Evolutionary conservation across 1,140 invertebrate genomes (phyloP).

Genomic region (Ceratitis capitata): DNA sequence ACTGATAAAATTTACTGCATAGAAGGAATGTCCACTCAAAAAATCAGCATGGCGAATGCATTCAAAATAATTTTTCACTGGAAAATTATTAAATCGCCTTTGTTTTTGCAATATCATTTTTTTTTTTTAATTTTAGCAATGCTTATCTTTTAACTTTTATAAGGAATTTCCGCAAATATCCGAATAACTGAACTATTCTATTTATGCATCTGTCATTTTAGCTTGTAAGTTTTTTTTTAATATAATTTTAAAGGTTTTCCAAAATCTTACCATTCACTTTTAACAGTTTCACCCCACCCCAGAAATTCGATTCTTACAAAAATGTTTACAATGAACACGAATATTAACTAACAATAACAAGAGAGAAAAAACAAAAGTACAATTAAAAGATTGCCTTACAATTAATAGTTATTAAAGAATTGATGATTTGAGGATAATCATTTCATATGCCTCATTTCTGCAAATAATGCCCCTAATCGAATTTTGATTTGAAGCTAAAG

Average conservation of each 20-base stretch:
- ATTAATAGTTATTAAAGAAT: background rate
- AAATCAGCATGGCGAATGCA: background rate
- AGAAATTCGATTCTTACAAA: background rate
- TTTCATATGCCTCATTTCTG: background rate
- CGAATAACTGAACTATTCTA: background rate
- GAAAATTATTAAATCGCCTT: background rate
- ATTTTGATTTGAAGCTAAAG: background rate
- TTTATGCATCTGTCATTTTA: background rate
- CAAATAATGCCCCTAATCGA: background rate
- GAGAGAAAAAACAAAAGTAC: slow-evolving; percentile 3
- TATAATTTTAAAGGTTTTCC: background rate
- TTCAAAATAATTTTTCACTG: background rate
- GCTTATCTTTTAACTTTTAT: background rate
- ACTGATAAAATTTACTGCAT: background rate
- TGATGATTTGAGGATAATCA: background rate
- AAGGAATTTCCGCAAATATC: background rate
- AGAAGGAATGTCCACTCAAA: background rate
- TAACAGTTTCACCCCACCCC: background rate
- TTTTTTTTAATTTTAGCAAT: background rate
- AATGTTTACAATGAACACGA: background rate
- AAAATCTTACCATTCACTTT: background rate
- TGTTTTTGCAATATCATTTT: background rate
- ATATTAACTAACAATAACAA: background rate
- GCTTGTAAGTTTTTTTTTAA: background rate
- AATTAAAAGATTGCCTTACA: slow-evolving; percentile 8